Conservation (phyloP, 2,888 invertebrate genomes). For the Odontocerum albicorne region DNA sequence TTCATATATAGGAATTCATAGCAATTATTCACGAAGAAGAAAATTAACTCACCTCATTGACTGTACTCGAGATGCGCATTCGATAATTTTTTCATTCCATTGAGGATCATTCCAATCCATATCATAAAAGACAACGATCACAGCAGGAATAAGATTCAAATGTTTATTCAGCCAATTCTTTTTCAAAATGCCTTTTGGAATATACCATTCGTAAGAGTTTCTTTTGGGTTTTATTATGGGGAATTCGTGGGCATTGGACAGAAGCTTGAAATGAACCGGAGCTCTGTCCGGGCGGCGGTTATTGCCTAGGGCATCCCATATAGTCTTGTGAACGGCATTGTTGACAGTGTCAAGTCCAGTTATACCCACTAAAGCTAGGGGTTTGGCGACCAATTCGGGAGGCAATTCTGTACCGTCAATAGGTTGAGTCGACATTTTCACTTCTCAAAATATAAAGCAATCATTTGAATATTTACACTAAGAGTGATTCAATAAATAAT, state of each 20-base stretch:
- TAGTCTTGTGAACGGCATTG: conserved; percentile 85
- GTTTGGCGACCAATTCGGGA: conserved; percentile 78
- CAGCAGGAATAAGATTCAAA: conserved; percentile 84
- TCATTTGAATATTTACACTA: not conserved
- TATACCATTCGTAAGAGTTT: conserved; percentile 93
- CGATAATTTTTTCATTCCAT: conserved; percentile 94
- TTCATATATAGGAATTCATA: too few species aligned
- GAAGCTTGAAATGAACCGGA: conserved; percentile 79
- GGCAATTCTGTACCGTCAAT: conserved; percentile 73
- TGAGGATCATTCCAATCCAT: conserved; percentile 95
- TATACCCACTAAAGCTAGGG: conserved; percentile 84
- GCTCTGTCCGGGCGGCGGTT: conserved; percentile 81
- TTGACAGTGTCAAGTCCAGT: conserved; percentile 84
- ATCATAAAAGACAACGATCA: conserved; percentile 94
- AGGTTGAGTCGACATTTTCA: conserved; percentile 56
- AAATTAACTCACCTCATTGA: conserved; percentile 63
- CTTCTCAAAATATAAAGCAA: not conserved
- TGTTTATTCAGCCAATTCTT: conserved; percentile 96
- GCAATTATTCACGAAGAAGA: too few species aligned
- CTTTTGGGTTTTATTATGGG: conserved; percentile 85
- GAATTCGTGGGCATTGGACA: conserved; percentile 83
- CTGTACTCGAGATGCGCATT: conserved; percentile 89
- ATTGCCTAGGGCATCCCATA: conserved; percentile 91
- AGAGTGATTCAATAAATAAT: not conserved
- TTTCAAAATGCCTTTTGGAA: conserved; percentile 92